These are phyloP conservation scores for Manis pentadactyla DNA, from an alignment of 2,797 vertebrate species.

Conservation along the genomic window DNA sequence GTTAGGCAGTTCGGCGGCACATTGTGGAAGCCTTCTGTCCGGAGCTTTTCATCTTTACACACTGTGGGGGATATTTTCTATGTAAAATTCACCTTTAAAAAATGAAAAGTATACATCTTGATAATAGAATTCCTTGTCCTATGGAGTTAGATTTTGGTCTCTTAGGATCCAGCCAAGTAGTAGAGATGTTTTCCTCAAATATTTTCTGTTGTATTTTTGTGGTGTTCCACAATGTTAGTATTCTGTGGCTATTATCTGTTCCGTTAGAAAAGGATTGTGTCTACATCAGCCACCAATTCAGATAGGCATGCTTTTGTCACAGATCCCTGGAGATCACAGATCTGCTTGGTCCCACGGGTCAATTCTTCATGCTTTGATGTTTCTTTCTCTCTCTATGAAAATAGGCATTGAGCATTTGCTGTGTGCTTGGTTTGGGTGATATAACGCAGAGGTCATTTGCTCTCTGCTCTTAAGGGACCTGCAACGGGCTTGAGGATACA, in stretches of 20 bases:
- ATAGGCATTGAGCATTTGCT: neutral
- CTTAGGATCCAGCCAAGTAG: neutral
- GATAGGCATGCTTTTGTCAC: neutral
- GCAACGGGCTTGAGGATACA: neutral
- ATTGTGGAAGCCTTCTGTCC: neutral
- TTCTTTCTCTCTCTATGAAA: neutral
- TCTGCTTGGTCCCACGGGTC: neutral
- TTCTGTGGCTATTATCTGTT: neutral
- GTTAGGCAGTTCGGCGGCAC: fast-evolving
- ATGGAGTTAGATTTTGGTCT: neutral
- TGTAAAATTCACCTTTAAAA: slow-evolving; percentile 50
- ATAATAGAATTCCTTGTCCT: neutral
- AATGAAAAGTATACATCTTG: neutral
- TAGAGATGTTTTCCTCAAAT: slow-evolving; percentile 50
- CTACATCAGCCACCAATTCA: neutral
- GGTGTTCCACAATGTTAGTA: neutral
- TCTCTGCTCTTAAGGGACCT: neutral
- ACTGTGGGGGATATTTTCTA: neutral
- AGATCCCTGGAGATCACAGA: slow-evolving; percentile 9
- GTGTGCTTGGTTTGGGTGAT: neutral
- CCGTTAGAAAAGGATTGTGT: neutral
- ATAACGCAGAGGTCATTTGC: no score
- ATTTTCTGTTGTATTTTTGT: slow-evolving; percentile 37
- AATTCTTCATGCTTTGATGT: neutral
- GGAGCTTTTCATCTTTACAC: fast-evolving